phyloP scores from a whole-genome alignment of 2,113 vertebrate genomes.

The Leucosticte australis region DNA sequence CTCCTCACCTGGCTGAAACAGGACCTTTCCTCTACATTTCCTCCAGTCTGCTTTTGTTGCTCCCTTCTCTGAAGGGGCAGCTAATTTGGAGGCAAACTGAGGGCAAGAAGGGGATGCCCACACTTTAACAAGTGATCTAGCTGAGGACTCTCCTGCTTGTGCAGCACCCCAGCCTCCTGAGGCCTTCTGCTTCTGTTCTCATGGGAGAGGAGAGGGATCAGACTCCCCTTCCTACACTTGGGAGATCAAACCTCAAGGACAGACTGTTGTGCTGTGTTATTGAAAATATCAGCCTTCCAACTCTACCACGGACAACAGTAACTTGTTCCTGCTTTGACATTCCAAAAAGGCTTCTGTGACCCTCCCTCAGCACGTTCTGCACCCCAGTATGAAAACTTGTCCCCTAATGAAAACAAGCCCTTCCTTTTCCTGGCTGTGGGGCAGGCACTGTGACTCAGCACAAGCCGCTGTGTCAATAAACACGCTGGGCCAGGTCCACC shows the following conservation, averaged over 20 bases:
- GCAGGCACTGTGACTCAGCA: not conserved
- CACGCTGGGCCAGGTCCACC: accelerated
- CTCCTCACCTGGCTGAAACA: not conserved
- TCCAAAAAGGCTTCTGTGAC: not conserved
- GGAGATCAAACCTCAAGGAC: not conserved
- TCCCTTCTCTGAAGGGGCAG: not conserved
- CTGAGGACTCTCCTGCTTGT: not conserved
- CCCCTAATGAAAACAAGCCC: not conserved
- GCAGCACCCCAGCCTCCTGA: not conserved
- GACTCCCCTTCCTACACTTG: too few relatives aligned
- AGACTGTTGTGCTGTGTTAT: not conserved
- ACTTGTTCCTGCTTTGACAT: not conserved
- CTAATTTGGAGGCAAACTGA: not conserved
- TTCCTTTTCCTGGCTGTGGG: not conserved
- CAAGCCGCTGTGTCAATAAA: not conserved
- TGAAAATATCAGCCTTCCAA: not conserved
- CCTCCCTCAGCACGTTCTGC: accelerated
- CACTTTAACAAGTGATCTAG: not conserved
- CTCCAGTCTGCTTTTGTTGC: not conserved
- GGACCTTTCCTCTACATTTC: not conserved
- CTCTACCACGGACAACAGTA: not conserved
- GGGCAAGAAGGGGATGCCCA: not conserved
- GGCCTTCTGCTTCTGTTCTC: not conserved
- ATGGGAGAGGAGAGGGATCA: not conserved
- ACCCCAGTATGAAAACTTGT: not conserved